Conservation (phyloP, 37 sponge, comb jelly and placozoan species). For the Chondrosia reniformis region DNA sequence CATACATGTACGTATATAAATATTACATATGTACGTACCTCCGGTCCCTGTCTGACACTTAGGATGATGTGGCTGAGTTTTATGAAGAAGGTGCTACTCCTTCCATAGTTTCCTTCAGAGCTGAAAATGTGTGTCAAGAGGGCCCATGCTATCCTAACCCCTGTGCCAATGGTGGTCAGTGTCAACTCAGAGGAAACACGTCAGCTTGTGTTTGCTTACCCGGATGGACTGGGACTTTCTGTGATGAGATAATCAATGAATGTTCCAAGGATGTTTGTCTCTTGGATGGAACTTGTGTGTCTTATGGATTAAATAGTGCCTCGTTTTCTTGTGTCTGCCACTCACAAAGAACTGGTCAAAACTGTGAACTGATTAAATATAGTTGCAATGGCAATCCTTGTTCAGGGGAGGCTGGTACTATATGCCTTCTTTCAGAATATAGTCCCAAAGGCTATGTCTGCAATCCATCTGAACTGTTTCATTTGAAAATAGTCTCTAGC, state of each 20-base stretch:
- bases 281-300: not conserved
- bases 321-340: not conserved
- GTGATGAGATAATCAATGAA: not conserved
- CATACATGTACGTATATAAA: too few relatives aligned
- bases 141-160: conserved; percentile 15
- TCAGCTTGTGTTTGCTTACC: not conserved
- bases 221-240: not conserved
- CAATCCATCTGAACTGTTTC: not conserved
- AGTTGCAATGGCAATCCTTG: not conserved
- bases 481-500: not conserved
- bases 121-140: not conserved
- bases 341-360: conserved; percentile 1
- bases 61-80: not conserved
- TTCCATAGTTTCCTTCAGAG: not conserved
- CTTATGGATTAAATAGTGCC: not conserved
- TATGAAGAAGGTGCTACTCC: not conserved
- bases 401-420: not conserved
- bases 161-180: not conserved
- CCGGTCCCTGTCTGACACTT: not conserved
- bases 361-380: conserved; percentile 14
- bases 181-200: not conserved
- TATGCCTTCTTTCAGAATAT: not conserved
- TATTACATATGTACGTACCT: too few relatives aligned
- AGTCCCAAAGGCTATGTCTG: not conserved
- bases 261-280: not conserved